Conservation (phyloP, 2,797 vertebrate species). For the Poeciliopsis infans region DNA sequence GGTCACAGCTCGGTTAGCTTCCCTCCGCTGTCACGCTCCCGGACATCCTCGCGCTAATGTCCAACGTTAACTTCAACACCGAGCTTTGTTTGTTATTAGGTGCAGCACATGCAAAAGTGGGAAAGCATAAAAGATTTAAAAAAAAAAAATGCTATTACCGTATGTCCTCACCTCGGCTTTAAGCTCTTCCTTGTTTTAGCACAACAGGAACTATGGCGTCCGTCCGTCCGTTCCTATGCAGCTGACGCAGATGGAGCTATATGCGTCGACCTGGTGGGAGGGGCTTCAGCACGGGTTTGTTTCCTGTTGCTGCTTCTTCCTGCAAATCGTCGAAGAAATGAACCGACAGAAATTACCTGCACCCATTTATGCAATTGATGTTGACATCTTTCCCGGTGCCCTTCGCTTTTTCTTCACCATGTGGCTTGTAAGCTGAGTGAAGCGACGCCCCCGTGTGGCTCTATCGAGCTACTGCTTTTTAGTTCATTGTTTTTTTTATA, state of each 20-base stretch:
- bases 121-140: rapidly evolving
- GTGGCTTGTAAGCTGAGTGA: neutral
- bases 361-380: neutral
- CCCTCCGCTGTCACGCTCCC: neutral
- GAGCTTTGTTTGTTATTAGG: too few relatives aligned
- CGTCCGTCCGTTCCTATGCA: constrained; percentile 61
- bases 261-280: constrained; percentile 45
- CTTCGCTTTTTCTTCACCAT: neutral
- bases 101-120: rapidly evolving
- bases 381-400: neutral
- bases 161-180: constrained; percentile 71
- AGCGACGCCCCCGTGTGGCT: constrained; percentile 30
- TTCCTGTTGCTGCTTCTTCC: neutral
- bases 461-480: neutral
- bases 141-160: neutral
- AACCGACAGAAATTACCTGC: neutral
- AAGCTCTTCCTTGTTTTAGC: constrained; percentile 37
- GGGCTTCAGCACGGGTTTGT: constrained; percentile 6
- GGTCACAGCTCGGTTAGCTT: constrained; percentile 27
- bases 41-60: neutral
- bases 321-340: neutral
- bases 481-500: neutral
- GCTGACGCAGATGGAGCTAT: constrained; percentile 64
- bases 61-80: neutral
- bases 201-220: constrained; percentile 68